Evolutionary conservation across 2,888 invertebrate genomes (phyloP), one percentile per base, ranked within the genome.

Genomic region (Phasia obesa): DNA sequence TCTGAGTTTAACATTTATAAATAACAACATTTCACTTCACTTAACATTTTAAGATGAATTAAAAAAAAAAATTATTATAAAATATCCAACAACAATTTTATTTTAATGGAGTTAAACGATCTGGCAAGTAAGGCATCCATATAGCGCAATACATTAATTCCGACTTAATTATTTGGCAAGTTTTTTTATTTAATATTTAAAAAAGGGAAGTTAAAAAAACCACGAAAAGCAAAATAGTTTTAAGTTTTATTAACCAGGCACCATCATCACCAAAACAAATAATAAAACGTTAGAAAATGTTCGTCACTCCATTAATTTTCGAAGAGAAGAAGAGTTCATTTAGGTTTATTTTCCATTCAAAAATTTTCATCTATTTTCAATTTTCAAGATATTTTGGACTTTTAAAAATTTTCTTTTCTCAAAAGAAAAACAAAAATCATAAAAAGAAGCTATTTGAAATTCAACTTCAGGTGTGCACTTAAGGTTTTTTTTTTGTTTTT

Each of bases 381-480:
- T n/a, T n/a, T n/a, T n/a, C n/a, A 23, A n/a, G 23, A 35, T 27
- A 25, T 62, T 60, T 62, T 27, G 25, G n/a, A 42, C 23, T 60
- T n/a, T n/a, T 69, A 53, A 13, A 25, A 67, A 27, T 69, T 62
- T 73, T 73, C 60, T 53, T 73, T 51, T 38, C 49, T 23, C 49
- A 60, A 71, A 59, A 59, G 13, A 11, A 1, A 9, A 31, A 57
- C 1, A 7, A 35, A 49, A 35, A 25, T n/a, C 5, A 62, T 4
- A 13, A n/a, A n/a, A n/a, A n/a, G n/a, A n/a, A n/a, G n/a, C n/a
- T 4, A 23, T 35, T 59, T 49, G 7, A 27, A 62, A 62, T 51
- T 42, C 38, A 13, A 51, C 19, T 59, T 70, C 70, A 71, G 71
- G 64, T 71, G 64, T 78, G 59, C 64, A 71, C 19, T 70, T 35